phyloP scores from a whole-genome alignment of 2,888 invertebrate species.

The Cistogaster globosa region DNA sequence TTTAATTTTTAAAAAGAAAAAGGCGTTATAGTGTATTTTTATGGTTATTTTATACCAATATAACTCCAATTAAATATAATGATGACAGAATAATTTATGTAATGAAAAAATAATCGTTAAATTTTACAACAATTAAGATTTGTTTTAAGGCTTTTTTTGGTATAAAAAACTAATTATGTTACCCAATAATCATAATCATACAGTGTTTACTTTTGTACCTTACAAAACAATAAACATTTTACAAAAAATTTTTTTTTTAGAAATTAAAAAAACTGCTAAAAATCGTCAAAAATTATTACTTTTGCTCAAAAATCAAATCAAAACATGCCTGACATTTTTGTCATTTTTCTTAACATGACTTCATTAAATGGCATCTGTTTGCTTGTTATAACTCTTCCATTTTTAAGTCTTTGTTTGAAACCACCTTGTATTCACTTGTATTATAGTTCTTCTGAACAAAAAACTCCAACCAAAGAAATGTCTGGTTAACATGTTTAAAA shows the following conservation, averaged over 20 bases:
- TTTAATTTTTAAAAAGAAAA: background rate
- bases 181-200: background rate
- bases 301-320: background rate
- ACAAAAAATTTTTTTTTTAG: background rate
- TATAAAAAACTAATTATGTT: background rate
- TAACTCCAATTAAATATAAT: background rate
- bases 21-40: slow-evolving; percentile 69
- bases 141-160: background rate
- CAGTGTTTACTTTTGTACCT: background rate
- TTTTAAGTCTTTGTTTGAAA: slow-evolving; percentile 36
- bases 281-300: background rate
- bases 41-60: slow-evolving; percentile 49
- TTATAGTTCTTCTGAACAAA: slow-evolving; percentile 34
- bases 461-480: slow-evolving; percentile 23
- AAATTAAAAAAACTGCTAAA: background rate
- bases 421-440: slow-evolving; percentile 40
- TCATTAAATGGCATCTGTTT: slow-evolving; percentile 63
- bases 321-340: slow-evolving; percentile 56
- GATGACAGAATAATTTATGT: background rate
- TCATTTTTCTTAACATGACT: slow-evolving; percentile 59
- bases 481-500: slow-evolving; percentile 46
- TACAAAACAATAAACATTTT: background rate
- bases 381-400: slow-evolving; percentile 30
- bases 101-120: background rate
- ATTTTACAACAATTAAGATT: no score